phyloP scores from a whole-genome alignment of 2,113 vertebrate genomes.

The Mobula birostris region DNA sequence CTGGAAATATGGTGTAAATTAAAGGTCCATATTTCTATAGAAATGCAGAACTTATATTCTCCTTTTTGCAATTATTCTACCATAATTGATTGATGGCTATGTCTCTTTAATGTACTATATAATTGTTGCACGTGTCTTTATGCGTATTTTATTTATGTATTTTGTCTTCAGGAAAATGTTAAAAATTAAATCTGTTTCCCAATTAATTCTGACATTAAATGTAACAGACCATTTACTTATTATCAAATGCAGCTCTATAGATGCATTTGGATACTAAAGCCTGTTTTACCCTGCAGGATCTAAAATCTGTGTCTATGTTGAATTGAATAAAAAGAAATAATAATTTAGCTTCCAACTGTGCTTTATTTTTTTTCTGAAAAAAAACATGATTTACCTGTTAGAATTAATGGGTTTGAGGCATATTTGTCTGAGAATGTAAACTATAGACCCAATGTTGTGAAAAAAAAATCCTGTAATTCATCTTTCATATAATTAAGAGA shows the following conservation, averaged over 20 bases:
- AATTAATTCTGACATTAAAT: slow-evolving; percentile 27
- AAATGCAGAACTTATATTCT: neutral
- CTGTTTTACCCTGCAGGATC: slow-evolving; percentile 19
- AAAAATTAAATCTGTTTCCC: slow-evolving; percentile 34
- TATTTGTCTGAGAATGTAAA: neutral
- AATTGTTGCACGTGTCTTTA: slow-evolving; percentile 17
- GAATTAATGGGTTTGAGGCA: neutral
- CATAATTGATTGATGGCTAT: slow-evolving; percentile 4
- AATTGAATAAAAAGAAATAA: neutral
- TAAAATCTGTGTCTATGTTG: neutral
- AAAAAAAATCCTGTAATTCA: neutral
- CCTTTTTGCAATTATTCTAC: neutral
- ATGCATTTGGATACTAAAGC: neutral
- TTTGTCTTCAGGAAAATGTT: slow-evolving; percentile 32
- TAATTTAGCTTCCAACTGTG: neutral
- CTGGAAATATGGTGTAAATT: neutral
- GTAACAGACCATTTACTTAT: slow-evolving; percentile 29
- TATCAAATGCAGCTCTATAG: neutral
- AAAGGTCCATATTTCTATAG: neutral
- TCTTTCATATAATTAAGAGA: neutral
- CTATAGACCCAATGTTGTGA: neutral
- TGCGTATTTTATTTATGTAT: slow-evolving; percentile 20
- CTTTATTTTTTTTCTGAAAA: neutral
- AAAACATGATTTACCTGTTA: neutral
- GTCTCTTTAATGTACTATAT: slow-evolving; percentile 8